Conservation (phyloP, 2,797 vertebrate genomes). For the Acrossocheilus fasciatus region DNA sequence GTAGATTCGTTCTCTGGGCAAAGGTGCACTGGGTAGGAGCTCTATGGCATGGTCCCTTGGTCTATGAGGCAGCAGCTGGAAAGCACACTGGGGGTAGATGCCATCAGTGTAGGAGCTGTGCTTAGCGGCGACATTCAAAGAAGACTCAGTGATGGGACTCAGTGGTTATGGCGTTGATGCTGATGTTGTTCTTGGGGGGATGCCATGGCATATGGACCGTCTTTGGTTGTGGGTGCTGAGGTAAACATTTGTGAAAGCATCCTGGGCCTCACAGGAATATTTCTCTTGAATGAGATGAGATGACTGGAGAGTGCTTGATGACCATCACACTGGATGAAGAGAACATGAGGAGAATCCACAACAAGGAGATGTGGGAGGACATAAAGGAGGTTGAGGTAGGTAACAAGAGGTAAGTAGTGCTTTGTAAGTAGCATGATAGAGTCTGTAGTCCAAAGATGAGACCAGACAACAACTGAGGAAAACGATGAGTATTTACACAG, state of each 20-base stretch:
- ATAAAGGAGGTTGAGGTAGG: too few species aligned
- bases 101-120: not conserved
- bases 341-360: not conserved
- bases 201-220: not conserved
- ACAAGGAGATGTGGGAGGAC: not conserved
- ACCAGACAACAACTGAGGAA: too few species aligned
- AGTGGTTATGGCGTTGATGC: not conserved
- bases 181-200: not conserved
- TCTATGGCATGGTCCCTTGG: not conserved
- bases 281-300: not conserved
- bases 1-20: not conserved
- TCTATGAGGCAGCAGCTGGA: not conserved
- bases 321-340: too few species aligned
- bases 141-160: not conserved
- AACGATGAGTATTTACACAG: not conserved
- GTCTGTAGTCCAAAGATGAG: not conserved
- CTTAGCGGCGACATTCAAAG: not conserved
- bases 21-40: not conserved
- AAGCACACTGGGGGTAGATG: not conserved
- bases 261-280: not conserved
- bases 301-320: too few species aligned
- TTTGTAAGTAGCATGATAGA: too few species aligned
- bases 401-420: too few species aligned
- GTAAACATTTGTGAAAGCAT: not conserved
- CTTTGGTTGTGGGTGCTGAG: not conserved